Evolutionary conservation across 2,888 invertebrate species (phyloP), one percentile per base, ranked within the genome.

Genomic region (Agonopterix alstromeriana): DNA sequence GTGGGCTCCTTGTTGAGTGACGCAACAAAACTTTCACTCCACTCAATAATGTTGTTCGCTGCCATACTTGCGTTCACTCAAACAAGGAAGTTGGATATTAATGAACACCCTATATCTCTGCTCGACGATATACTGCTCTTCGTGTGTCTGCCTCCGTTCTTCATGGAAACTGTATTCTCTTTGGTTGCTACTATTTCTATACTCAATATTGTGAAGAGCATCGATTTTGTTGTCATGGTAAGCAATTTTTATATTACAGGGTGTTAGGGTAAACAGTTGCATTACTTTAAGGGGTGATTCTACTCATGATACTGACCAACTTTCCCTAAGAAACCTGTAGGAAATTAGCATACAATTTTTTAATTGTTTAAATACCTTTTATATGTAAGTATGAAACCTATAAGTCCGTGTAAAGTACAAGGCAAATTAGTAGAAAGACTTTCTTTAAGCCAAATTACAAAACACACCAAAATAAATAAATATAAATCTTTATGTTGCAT

Each of bases 71-170:
- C 93, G 0, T 93, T 92, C 70, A 82, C 89, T 50, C 92, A 93
- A 72, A 90, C 93, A 35, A 87, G 90, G 2, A 91, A 90, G 61
- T 72, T 94, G 52, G 93, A 94, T 62, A 84, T 93, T 49, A 93
- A 92, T 63, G 89, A 86, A 50, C 91, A 91, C 51, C 90, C 92
- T 2, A 89, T 92, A 42, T 92, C 93, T 0, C 73, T 91, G 9
- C 83, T 94, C 35, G 94, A 94, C 58, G 94, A 94, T 60, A 89
- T 94, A 1, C 77, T 94, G 0, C 84, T 94, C 0, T 93, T 93
- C 63, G 90, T 94, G 47, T 93, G 94, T 52, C 79, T 94, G 12
- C 94, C 94, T 0, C 93, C 93, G 10, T 94, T 93, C 78, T 93
- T 94, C 65, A 79, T 94, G 58, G 93, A 93, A 64, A 91, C 92